Evolutionary conservation across 2,888 invertebrate species (phyloP).

Genomic region (Apamea crenata): DNA sequence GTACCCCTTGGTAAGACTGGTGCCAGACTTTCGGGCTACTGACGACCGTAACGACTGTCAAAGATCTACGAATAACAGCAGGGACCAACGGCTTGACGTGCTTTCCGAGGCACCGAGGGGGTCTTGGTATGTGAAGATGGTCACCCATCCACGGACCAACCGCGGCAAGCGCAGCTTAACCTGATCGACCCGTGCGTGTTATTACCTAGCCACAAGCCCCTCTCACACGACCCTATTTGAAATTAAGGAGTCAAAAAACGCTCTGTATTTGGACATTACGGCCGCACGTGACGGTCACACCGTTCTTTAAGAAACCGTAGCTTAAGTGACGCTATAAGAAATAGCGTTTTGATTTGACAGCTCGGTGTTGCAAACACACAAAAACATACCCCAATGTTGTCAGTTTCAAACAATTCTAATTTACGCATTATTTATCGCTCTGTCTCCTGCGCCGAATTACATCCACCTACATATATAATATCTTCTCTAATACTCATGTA

Average conservation of each 20-base stretch:
- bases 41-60: too few species aligned
- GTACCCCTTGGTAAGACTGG: too few species aligned
- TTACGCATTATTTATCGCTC: constrained; percentile 25
- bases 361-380: constrained; percentile 7
- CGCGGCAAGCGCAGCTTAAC: too few species aligned
- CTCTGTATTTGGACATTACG: not conserved
- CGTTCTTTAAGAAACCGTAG: not conserved
- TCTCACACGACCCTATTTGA: not conserved
- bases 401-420: constrained; percentile 33
- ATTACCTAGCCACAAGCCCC: too few species aligned
- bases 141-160: too few species aligned
- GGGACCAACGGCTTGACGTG: too few species aligned
- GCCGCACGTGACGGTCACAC: not conserved
- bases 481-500: constrained; percentile 42
- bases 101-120: too few species aligned
- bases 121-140: too few species aligned
- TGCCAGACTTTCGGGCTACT: too few species aligned
- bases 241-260: not conserved
- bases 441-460: constrained; percentile 12
- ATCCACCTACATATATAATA: constrained; percentile 28
- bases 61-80: too few species aligned
- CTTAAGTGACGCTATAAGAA: not conserved
- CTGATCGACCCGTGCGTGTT: too few species aligned
- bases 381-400: constrained; percentile 17
- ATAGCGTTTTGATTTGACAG: not conserved